Percentiles rank a stretch among this genome's conserved stretches.
Evolutionary conservation across 2,888 invertebrate species (phyloP).

Genomic region (Spatulosminthurus flaviceps): DNA sequence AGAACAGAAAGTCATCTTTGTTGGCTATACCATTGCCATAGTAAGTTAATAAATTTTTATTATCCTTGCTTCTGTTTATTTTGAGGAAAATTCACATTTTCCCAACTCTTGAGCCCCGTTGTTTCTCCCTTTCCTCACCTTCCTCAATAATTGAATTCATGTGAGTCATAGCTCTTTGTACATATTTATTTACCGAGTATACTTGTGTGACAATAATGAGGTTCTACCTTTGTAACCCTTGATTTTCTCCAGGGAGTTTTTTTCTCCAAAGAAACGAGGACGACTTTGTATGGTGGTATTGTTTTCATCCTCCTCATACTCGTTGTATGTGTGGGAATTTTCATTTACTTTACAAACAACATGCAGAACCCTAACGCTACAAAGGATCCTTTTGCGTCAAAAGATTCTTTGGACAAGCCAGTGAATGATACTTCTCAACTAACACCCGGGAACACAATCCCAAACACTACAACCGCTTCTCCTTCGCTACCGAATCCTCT

Average conservation of each 20-base stretch:
- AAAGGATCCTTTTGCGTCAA: neutral
- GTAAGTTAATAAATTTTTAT: constrained; percentile 31
- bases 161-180: no score
- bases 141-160: neutral
- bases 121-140: neutral
- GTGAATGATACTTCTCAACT: constrained; percentile 29
- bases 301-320: constrained; percentile 43
- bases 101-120: no score
- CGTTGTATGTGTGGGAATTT: constrained; percentile 40
- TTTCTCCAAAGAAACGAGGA: constrained; percentile 42
- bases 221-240: constrained; percentile 13
- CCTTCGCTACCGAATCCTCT: constrained; percentile 13
- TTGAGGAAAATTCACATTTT: neutral
- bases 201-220: neutral
- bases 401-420: constrained; percentile 16
- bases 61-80: neutral
- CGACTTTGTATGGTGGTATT: constrained; percentile 45
- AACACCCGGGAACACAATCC: constrained; percentile 13
- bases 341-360: constrained; percentile 44
- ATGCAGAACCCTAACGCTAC: constrained; percentile 22
- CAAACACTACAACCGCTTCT: neutral
- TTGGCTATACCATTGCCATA: constrained; percentile 48
- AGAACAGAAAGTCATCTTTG: constrained; percentile 48
- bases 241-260: constrained; percentile 44
- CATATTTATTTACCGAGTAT: no score